These are phyloP conservation scores for Malurus alboscapulatus DNA, from an alignment of 2,113 vertebrate species.

Conservation along the genomic window DNA sequence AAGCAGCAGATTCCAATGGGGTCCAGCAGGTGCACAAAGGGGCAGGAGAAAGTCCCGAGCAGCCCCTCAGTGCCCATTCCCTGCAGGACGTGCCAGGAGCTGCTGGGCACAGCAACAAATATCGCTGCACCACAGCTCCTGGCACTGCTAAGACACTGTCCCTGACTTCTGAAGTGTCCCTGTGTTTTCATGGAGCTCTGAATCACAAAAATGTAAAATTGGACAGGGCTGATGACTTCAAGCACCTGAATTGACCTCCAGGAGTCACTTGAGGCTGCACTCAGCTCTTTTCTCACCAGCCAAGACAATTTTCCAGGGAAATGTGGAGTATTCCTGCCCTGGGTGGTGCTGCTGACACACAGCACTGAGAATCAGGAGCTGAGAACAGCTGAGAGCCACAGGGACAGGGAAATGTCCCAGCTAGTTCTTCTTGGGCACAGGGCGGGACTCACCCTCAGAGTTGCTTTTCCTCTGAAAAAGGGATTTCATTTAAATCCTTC, in stretches of 20 bases:
- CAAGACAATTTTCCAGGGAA: background rate
- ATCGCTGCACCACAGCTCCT: background rate
- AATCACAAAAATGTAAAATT: background rate
- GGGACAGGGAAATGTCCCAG: background rate
- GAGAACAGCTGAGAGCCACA: too few relatives aligned
- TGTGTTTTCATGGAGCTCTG: background rate
- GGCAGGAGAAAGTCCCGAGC: background rate
- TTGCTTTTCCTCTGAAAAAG: background rate
- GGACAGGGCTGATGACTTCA: background rate
- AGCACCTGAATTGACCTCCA: accelerated
- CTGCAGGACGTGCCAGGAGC: background rate
- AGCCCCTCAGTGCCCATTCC: accelerated
- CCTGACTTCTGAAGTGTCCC: background rate
- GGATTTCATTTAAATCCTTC: too few relatives aligned
- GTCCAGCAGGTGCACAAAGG: background rate
- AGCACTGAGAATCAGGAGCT: background rate
- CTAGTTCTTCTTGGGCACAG: accelerated
- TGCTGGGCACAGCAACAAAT: accelerated
- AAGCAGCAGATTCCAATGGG: background rate
- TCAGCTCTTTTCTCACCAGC: accelerated
- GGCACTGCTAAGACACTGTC: background rate
- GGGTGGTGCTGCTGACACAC: background rate
- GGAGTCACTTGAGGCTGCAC: background rate
- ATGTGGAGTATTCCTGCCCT: background rate
- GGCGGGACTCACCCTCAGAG: background rate